Evolutionary conservation across 1,140 invertebrate genomes (phyloP), one percentile per base, ranked within the genome.

Genomic region (Anoplophora glabripennis): DNA sequence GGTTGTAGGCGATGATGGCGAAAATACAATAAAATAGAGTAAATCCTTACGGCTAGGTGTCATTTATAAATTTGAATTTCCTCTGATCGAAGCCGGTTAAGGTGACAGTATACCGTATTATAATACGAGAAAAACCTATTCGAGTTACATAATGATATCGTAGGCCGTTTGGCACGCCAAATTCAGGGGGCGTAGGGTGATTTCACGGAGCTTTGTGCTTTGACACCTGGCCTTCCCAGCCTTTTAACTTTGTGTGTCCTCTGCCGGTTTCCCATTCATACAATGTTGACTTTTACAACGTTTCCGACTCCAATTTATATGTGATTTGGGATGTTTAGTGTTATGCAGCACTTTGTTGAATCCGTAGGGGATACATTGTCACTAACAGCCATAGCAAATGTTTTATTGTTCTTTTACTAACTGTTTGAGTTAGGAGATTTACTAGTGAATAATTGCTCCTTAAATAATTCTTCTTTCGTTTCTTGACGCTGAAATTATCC

Each of bases 211-310:
- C 58, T 55, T 60, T 60, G 58, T 60, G 21, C 35, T 17, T 47
- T 60, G 58, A 60, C 58, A 60, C 58, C 58, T 60, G 58, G 58
- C 52, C 58, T 60, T 47, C 58, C 58, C 58, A 54, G 57, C 51
- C 49, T 59, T 21, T 59, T 53, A 54, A 54, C 49, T 55, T 55
- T 59, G 36, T 55, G 52, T 35, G 15, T 33, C 47, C 21, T 42
- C 38, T 47, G 21, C 40, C 35, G 41, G 21, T 49, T 33, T 48
- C 52, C 58, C 33, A 59, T 56, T 56, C 46, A 57, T 48, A 35
- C 38, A 15, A 36, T 49, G 44, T 57, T 57, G 48, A 58, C 56
- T 58, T 58, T 58, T 58, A 49, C 56, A 58, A 58, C 56, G 56
- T 58, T 58, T 58, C 55, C 56, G 56, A 58, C 42, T 28, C 35